A percentile compares a stretch with the other conserved stretches of the same genome.
Evolutionary conservation across 2,113 vertebrate species (phyloP).

Genomic region (Apodemus speciosus): DNA sequence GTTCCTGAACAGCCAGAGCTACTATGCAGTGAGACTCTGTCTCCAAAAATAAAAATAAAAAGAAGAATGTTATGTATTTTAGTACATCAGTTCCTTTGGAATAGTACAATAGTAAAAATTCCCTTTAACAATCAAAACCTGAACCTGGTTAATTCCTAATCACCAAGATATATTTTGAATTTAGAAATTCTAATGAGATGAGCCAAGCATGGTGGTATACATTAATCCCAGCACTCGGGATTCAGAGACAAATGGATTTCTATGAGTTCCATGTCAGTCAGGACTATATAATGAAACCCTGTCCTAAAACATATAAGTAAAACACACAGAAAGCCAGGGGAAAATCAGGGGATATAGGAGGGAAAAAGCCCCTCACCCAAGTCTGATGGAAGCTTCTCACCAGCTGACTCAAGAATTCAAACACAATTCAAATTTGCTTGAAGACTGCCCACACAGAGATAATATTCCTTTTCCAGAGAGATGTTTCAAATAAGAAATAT

Average conservation of each 20-base stretch:
- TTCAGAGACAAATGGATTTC: background rate
- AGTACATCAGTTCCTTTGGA: slow-evolving; percentile 18
- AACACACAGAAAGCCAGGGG: background rate
- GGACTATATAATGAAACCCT: background rate
- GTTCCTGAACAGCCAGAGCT: background rate
- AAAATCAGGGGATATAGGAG: background rate
- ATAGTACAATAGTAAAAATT: background rate
- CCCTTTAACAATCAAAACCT: slow-evolving; percentile 53
- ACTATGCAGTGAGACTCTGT: background rate
- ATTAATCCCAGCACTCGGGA: background rate
- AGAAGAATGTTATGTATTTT: background rate
- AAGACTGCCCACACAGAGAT: background rate
- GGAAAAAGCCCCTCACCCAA: background rate
- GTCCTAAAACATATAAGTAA: background rate
- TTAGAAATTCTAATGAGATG: slow-evolving; percentile 25
- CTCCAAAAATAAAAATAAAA: background rate
- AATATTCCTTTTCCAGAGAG: background rate
- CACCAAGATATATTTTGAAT: slow-evolving; percentile 52
- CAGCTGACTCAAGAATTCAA: background rate
- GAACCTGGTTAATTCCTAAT: slow-evolving; percentile 60
- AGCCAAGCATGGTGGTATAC: background rate
- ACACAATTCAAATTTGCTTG: background rate
- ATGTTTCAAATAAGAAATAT: background rate
- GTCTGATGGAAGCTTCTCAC: background rate
- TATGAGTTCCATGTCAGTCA: too few species aligned